A percentile compares a stretch with the other conserved stretches of the same genome.
Conservation (phyloP, 1,140 invertebrate genomes). For the Glomeris maerens region DNA sequence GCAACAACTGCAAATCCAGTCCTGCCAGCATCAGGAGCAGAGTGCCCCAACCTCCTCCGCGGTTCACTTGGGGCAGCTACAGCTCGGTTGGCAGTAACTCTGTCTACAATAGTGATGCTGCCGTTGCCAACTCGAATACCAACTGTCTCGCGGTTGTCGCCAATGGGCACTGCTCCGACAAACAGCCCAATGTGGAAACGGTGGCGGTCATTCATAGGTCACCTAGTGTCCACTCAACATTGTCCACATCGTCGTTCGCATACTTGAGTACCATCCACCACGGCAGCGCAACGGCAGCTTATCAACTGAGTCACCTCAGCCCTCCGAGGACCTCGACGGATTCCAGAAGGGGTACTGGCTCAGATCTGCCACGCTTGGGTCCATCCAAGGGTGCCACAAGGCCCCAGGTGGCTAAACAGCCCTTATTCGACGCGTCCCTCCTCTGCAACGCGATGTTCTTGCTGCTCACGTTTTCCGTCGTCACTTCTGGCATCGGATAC, state of each 20-base stretch:
- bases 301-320: conserved; percentile 2
- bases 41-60: too few species aligned
- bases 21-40: too few species aligned
- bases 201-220: conserved; percentile 14
- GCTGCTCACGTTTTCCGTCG: conserved; percentile 64
- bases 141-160: too few species aligned
- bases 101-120: too few species aligned
- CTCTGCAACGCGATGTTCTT: conserved; percentile 62
- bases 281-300: conserved; percentile 57
- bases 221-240: conserved; percentile 16
- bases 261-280: conserved; percentile 70
- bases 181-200: too few species aligned
- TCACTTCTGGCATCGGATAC: conserved; percentile 67
- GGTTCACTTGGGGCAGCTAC: too few species aligned
- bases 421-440: conserved; percentile 52
- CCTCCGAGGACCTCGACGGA: background rate
- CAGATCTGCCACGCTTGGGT: background rate
- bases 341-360: background rate
- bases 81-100: too few species aligned
- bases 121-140: too few species aligned
- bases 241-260: conserved; percentile 55
- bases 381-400: background rate
- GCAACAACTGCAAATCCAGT: too few species aligned
- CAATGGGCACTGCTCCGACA: too few species aligned
- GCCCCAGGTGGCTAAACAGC: background rate